Percentiles rank a stretch among this genome's conserved stretches.
Evolutionary conservation across 2,113 vertebrate genomes (phyloP).

Genomic region (Hystrix brachyura): DNA sequence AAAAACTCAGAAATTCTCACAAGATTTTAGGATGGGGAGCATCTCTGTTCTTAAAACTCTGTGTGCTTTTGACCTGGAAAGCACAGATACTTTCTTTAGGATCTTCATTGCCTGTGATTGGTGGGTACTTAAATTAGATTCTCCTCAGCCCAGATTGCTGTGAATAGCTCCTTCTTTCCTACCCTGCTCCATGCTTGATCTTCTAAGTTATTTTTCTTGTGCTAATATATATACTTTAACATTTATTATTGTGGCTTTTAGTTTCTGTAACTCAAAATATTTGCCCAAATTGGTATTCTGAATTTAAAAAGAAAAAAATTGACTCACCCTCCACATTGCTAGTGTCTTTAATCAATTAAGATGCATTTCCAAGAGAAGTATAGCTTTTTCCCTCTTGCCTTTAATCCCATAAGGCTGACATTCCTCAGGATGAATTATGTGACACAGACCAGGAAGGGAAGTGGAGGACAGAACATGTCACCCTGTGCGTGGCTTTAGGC

Average conservation of each 20-base stretch:
- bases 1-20: background rate
- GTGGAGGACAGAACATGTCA: background rate
- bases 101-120: background rate
- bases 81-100: background rate
- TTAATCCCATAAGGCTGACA: background rate
- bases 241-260: constrained; percentile 22
- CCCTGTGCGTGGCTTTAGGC: background rate
- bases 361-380: constrained; percentile 24
- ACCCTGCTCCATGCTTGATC: background rate
- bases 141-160: background rate
- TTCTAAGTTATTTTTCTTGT: constrained; percentile 15
- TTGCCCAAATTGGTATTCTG: background rate
- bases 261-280: background rate
- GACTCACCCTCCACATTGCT: background rate
- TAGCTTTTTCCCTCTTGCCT: background rate
- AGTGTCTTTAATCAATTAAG: constrained; percentile 33
- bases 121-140: background rate
- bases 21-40: background rate
- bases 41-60: background rate
- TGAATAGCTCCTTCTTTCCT: background rate
- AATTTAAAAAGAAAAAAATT: background rate
- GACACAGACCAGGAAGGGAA: background rate
- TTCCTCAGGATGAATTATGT: background rate
- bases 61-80: background rate
- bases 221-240: background rate